Conservation (phyloP, 2,888 invertebrate genomes). For the Emmelina monodactyla region DNA sequence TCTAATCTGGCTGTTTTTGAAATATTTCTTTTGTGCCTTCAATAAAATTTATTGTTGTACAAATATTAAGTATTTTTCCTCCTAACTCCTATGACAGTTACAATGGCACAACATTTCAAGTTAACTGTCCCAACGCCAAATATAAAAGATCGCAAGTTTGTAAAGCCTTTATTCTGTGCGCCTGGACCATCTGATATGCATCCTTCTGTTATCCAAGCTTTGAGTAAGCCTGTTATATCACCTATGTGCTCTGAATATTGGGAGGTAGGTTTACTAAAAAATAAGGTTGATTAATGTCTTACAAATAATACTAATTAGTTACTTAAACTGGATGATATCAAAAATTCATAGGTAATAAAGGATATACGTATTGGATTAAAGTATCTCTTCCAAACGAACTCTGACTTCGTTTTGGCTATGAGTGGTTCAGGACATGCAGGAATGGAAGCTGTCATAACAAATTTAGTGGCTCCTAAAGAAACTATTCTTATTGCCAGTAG, state of each 20-base stretch:
- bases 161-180: constrained; percentile 32
- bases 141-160: constrained; percentile 33
- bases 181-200: constrained; percentile 46
- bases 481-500: constrained; percentile 75
- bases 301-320: background rate
- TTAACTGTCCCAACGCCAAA: constrained; percentile 35
- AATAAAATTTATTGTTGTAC: too few relatives aligned
- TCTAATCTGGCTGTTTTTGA: too few relatives aligned
- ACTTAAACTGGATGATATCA: background rate
- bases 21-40: background rate
- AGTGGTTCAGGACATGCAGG: constrained; percentile 80
- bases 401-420: constrained; percentile 79
- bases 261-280: constrained; percentile 25
- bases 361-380: constrained; percentile 82
- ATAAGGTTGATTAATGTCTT: background rate
- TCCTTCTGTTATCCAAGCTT: constrained; percentile 42
- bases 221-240: constrained; percentile 33
- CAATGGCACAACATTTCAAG: too few relatives aligned
- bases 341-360: constrained; percentile 74
- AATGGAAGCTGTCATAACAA: constrained; percentile 85
- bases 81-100: too few relatives aligned
- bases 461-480: constrained; percentile 80
- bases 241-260: constrained; percentile 43
- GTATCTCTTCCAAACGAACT: constrained; percentile 88
- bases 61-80: too few relatives aligned